Base-by-base conservation (phyloP, 2,888 invertebrate genomes). In the Scotopteryx bipunctaria region DNA sequence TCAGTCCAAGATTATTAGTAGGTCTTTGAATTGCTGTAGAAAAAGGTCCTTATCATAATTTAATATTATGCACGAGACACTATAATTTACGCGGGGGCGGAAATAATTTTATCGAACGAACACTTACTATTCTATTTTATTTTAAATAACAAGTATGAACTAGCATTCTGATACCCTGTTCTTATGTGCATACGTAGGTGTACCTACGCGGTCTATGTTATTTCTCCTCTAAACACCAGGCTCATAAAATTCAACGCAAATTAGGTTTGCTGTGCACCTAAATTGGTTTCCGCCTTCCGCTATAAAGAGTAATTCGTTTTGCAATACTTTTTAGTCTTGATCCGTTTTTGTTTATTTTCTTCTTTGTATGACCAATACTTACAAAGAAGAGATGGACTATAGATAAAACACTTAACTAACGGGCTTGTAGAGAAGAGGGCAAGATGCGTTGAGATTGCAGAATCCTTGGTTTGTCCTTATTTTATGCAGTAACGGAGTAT, bases 171-270 rank as follows among this genome's bases (percentile, higher is more conserved):
- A 9, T 8, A 23, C 3, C 9, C n/a, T 2, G 23, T 23, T 23
- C 27, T 4, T 9, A 9, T n/a, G 5, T 8, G 16, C n/a, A n/a
- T 47, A 38, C 27, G 23, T 44, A 35, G 16, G 19, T 8, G n/a
- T 25, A 33, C 33, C 33, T 42, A 32, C 21, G 23, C 23, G 3
- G 9, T 5, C 9, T 9, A 5, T 23, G 16, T 36, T 9, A 32
- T 43, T 42, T 13, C 31, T 6, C 17, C 43, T 48, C 47, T 13
- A 17, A 21, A 36, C 17, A 11, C 25, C 48, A n/a, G 46, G 46
- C 53, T 55, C 57, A 55, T 61, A 55, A 59, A 59, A 55, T 41
- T 55, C 41, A 29, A 53, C 55, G 52, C 41, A 57, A 61, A 59
- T 59, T 53, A 61, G 45, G 45, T 57, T 57, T 55, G 47, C 45